Conservation (phyloP, 2,888 invertebrate species). For the Homarus gammarus region DNA sequence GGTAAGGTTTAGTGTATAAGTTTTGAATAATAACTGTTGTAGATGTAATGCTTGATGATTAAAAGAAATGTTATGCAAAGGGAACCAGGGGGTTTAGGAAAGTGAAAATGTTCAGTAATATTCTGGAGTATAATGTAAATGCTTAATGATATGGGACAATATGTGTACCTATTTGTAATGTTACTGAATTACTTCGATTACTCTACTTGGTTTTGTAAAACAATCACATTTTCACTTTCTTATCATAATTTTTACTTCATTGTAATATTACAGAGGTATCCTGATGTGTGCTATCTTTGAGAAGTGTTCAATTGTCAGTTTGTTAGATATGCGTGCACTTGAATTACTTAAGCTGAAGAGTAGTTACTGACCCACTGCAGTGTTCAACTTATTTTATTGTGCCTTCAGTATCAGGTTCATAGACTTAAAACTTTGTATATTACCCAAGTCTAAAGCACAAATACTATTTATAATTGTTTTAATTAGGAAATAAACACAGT, state of each 20-base stretch:
- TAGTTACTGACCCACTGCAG: background rate
- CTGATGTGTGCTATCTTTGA: background rate
- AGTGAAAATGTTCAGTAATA: no score
- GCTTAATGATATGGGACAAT: no score
- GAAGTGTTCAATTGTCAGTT: background rate
- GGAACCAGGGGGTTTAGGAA: background rate
- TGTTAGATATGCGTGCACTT: background rate
- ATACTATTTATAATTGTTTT: no score
- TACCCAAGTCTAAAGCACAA: no score
- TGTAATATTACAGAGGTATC: background rate
- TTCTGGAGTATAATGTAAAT: no score
- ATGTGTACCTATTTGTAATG: background rate
- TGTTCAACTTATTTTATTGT: background rate
- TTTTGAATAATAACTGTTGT: background rate
- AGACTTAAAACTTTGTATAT: background rate
- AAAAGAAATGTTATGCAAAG: background rate
- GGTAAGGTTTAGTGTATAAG: conserved; percentile 12
- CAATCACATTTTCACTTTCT: background rate
- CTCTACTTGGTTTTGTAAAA: background rate
- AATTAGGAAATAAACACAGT: no score
- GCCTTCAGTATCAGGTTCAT: background rate
- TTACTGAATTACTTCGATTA: background rate
- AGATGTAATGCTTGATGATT: background rate
- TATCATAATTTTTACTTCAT: background rate
- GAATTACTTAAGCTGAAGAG: background rate